Evolutionary conservation across 2,797 vertebrate genomes (phyloP), one percentile per base, ranked within the genome.

Genomic region (Buphagus erythrorhynchus): DNA sequence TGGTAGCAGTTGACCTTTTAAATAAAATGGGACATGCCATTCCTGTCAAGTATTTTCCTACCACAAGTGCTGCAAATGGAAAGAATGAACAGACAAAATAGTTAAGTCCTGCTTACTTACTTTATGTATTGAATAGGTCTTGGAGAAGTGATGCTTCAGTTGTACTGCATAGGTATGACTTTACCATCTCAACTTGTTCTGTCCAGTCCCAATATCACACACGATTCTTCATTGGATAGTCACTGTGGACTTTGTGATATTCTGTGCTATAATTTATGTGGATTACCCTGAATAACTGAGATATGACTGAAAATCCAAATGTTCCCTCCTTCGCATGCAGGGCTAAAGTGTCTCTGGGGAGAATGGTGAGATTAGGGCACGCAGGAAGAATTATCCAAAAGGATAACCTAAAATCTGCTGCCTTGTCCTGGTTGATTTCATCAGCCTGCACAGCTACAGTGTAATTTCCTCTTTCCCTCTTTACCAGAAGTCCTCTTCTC

Each of bases 311-410:
- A 10, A 82, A 38, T 59, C 69, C 57, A 55, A 84, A 76, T 78
- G 35, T 86, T 94, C 89, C 28, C 31, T 78, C 36, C 43, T 90
- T 77, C 49, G 16, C 36, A 46, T 55, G 21, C 35, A 24, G 31
- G 54, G 36, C 68, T 93, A 35, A 88, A 89, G 35, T 51, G 48
- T 86, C 93, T 91, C 89, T 84, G 57, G 92, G 81, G 92, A 96
- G 24, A 85, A 71, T 13, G 14, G 29, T 90, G 72, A 86, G 85
- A 92, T 95, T 92, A 93, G 90, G 69, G 46, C 65, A 42, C 22
- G 81, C 8, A 86, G 90, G n/a, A 91, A 78, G 75, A 95, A 81
- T 94, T 84, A 95, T 83, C 45, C 57, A n/a, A 59, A 96, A 73
- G 65, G 54, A 95, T 93, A 86, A 88, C 49, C 51, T 90, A 74